Evolutionary conservation across 2,888 invertebrate species (phyloP).

Genomic region (Coleophora flavipennella): DNA sequence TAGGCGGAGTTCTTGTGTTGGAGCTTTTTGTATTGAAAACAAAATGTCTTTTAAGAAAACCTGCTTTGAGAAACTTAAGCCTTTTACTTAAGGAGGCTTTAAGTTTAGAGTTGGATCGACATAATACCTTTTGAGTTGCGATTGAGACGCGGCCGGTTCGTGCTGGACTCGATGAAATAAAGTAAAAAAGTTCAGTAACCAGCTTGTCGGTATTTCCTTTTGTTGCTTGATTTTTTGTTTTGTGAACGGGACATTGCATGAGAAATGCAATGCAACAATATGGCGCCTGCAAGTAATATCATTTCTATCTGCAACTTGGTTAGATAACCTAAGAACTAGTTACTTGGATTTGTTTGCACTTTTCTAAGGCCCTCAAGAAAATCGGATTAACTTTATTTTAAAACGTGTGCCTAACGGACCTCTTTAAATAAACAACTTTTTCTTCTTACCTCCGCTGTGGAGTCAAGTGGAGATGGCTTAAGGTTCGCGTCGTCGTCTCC

Average conservation of each 20-base stretch:
- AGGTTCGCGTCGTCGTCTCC: conserved; percentile 15
- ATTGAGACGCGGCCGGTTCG: conserved; percentile 22
- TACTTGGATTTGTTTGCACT: neutral
- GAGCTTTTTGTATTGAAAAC: conserved; percentile 69
- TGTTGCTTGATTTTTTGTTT: conserved; percentile 67
- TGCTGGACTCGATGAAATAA: conserved; percentile 54
- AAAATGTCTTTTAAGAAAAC: conserved; percentile 70
- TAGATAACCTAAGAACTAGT: neutral
- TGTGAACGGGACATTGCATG: conserved; percentile 67
- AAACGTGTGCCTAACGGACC: neutral
- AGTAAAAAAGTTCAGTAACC: conserved; percentile 70
- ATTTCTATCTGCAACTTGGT: neutral
- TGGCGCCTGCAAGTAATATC: conserved; percentile 33
- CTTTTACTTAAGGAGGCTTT: conserved; percentile 62
- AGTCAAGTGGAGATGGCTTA: conserved; percentile 1
- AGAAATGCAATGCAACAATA: conserved; percentile 69
- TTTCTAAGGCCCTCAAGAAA: neutral
- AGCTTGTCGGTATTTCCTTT: conserved; percentile 68
- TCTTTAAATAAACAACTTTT: no score
- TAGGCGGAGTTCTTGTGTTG: conserved; percentile 67
- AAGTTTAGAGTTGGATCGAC: conserved; percentile 49
- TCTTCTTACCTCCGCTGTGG: no score
- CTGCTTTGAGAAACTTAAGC: conserved; percentile 69
- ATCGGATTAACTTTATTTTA: neutral
- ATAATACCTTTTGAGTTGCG: conserved; percentile 50